Conservation (phyloP, 1,140 invertebrate species). For the Ectropis grisescens region DNA sequence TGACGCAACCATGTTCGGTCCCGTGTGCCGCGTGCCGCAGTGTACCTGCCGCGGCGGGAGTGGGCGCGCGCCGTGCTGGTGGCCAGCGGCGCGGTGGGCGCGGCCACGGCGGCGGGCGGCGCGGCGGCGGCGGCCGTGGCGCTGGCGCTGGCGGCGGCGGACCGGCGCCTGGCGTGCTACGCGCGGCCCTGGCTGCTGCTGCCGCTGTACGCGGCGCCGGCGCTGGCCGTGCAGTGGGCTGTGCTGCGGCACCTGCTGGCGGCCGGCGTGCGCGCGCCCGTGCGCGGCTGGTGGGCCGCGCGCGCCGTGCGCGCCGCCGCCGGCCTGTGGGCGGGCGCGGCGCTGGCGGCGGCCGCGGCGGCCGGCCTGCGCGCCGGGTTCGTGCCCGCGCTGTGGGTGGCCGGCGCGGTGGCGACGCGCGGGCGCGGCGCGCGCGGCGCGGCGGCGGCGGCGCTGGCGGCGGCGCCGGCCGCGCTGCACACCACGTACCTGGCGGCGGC, state of each 20-base stretch:
- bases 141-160: slow-evolving; percentile 15
- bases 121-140: slow-evolving; percentile 18
- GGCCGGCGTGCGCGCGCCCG: too few relatives aligned
- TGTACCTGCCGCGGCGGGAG: slow-evolving; percentile 19
- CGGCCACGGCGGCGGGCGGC: too few relatives aligned
- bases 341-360: slow-evolving; percentile 16
- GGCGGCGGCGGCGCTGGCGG: slow-evolving; percentile 12
- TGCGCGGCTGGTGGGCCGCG: too few relatives aligned
- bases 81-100: too few relatives aligned
- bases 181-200: slow-evolving; percentile 81
- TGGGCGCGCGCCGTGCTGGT: too few relatives aligned
- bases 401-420: slow-evolving; percentile 64
- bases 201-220: slow-evolving; percentile 24
- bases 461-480: slow-evolving; percentile 71
- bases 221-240: slow-evolving; percentile 4
- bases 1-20: too few relatives aligned
- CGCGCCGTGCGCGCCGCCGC: too few relatives aligned
- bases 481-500: slow-evolving; percentile 79
- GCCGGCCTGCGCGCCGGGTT: slow-evolving; percentile 76
- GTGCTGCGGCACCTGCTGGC: too few relatives aligned
- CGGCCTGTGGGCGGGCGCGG: slow-evolving; percentile 34
- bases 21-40: too few relatives aligned
- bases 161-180: slow-evolving; percentile 83
- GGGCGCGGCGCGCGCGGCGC: slow-evolving; percentile 15
- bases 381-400: slow-evolving; percentile 84